Percentiles rank a stretch among this genome's conserved stretches.
phyloP scores from a whole-genome alignment of 2,797 vertebrate genomes.

The Acanthurus leucopareius region DNA sequence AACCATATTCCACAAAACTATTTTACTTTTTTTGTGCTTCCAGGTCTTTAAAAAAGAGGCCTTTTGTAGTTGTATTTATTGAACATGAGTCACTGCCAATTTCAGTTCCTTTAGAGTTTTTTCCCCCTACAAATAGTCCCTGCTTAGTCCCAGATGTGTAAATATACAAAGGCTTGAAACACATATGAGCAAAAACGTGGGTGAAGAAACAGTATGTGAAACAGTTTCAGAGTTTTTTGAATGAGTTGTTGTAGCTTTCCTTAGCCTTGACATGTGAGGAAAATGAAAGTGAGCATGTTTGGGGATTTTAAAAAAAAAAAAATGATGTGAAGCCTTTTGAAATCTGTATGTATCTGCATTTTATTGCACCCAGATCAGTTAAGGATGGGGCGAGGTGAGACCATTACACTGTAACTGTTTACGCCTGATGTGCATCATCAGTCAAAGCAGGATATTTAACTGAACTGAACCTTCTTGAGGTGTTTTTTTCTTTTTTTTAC shows the following conservation, averaged over 20 bases:
- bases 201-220: conserved; percentile 39
- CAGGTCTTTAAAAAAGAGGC: conserved; percentile 35
- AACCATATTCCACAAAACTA: conserved; percentile 14
- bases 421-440: conserved; percentile 55
- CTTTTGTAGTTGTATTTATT: conserved; percentile 66
- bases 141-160: conserved; percentile 46
- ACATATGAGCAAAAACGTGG: conserved; percentile 33
- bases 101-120: conserved; percentile 38
- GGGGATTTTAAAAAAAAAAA: conserved; percentile 10
- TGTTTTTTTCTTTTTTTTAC: not conserved
- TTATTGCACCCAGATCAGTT: conserved; percentile 47
- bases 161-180: conserved; percentile 48
- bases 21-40: conserved; percentile 52
- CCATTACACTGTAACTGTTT: conserved; percentile 79
- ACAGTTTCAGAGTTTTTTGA: conserved; percentile 36
- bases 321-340: conserved; percentile 53
- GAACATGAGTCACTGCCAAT: conserved; percentile 45
- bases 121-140: conserved; percentile 18
- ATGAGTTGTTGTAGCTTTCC: conserved; percentile 34
- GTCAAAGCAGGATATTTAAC: conserved; percentile 47
- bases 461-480: conserved; percentile 39
- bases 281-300: conserved; percentile 40
- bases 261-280: conserved; percentile 25
- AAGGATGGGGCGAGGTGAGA: conserved; percentile 56
- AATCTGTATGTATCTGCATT: conserved; percentile 45